Base-by-base conservation (phyloP, 2,113 vertebrate genomes). In the Chaetura pelagica region DNA sequence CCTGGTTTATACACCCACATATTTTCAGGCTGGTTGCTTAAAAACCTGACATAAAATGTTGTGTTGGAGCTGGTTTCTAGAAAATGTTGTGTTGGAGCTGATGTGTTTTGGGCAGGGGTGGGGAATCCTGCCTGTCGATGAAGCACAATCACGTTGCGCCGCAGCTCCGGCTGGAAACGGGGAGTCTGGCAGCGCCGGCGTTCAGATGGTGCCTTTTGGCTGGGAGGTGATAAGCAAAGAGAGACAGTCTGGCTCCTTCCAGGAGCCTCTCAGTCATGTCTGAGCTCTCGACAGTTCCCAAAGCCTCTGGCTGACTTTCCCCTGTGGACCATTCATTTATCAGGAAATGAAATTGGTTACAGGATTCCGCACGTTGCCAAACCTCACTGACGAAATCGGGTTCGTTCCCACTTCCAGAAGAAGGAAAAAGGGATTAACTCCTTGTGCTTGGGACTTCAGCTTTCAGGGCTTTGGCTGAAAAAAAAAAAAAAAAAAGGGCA, bases 211-310 rank as follows among this genome's bases (percentile, higher is more conserved):
- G 97, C 97, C 94, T 91, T 97, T 96, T 94, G 97, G 98, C 98
- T 98, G 97, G 95, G 96, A 95, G 73, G 96, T 78, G 98, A 99
- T 98, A 98, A 99, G 98, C 97, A 71, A 93, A 95, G 96, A 99
- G 99, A 99, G 99, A 99, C 99, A 98, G 97, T 95, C 98, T 99
- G 99, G 98, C 99, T 99, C 98, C 98, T 98, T 97, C 87, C 96
- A 97, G 98, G 95, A 96, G 96, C 89, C 96, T 94, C 97, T 96
- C 89, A 91, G 95, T 95, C 94, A 93, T 91, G 97, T 96, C 97
- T 95, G 94, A 97, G 95, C 97, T 75, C 98, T 98, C 97, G 77
- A 77, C 97, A 94, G 94, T 97, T 98, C 98, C 87, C 93, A 98
- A 97, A 96, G 96, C 93, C 98, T 96, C 98, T 97, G 97, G 97